Evolutionary conservation across 1,140 invertebrate genomes (phyloP).

Genomic region (Eupristina koningsbergeri): DNA sequence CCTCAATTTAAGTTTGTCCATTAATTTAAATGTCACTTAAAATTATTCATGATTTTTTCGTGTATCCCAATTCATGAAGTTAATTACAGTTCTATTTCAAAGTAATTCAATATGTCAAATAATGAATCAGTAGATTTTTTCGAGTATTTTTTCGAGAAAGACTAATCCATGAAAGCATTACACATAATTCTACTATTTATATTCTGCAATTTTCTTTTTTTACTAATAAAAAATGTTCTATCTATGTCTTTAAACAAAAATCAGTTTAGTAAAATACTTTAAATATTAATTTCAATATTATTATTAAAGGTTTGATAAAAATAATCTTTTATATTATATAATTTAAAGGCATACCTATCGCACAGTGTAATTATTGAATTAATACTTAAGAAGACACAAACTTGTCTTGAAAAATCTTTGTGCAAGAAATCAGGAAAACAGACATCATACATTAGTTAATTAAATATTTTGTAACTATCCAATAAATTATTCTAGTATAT

Average conservation of each 20-base stretch:
- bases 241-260: not conserved
- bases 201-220: slow-evolving; percentile 49
- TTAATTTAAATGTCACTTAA: not conserved
- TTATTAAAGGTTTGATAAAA: not conserved
- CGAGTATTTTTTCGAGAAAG: slow-evolving; percentile 1
- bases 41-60: not conserved
- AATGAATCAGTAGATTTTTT: no score
- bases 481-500: not conserved
- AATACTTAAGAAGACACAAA: slow-evolving; percentile 35
- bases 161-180: slow-evolving; percentile 30
- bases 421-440: slow-evolving; percentile 41
- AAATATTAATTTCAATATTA: not conserved
- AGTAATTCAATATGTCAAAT: slow-evolving; percentile 12
- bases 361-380: slow-evolving; percentile 25
- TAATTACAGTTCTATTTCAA: slow-evolving; percentile 20
- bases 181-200: slow-evolving; percentile 50
- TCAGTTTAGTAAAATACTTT: not conserved
- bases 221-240: slow-evolving; percentile 14
- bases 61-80: slow-evolving; percentile 8
- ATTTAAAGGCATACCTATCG: not conserved
- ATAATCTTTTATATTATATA: not conserved
- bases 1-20: slow-evolving; percentile 3
- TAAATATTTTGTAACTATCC: not conserved
- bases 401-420: slow-evolving; percentile 34
- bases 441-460: slow-evolving; percentile 7